phyloP scores from a whole-genome alignment of 2,888 invertebrate species.

The Dorcus hopei region DNA sequence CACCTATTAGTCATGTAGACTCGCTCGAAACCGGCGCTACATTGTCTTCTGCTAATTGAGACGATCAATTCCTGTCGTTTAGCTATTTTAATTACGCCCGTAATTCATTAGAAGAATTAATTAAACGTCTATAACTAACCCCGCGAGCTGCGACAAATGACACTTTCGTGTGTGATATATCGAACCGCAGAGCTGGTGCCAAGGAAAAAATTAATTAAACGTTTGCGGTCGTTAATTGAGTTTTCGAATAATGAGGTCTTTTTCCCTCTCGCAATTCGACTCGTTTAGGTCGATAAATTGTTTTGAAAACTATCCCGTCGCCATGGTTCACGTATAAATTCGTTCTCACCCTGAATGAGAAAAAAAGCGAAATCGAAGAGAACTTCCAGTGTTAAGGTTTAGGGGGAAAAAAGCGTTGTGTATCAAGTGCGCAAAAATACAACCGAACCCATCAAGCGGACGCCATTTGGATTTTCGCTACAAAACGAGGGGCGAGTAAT shows the following conservation, averaged over 20 bases:
- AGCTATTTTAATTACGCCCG: constrained; percentile 39
- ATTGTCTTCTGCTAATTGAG: constrained; percentile 44
- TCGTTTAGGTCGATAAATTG: too few species aligned
- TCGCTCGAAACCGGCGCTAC: constrained; percentile 31
- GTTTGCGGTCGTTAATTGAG: background rate
- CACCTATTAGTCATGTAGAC: constrained; percentile 39
- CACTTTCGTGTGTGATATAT: constrained; percentile 2
- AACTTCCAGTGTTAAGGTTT: background rate
- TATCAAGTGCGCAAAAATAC: constrained; percentile 17
- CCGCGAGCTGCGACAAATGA: constrained; percentile 4
- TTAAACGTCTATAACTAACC: constrained; percentile 30
- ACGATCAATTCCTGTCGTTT: constrained; percentile 46
- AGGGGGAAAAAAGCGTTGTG: constrained; percentile 12
- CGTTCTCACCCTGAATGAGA: background rate
- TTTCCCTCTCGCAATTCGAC: background rate
- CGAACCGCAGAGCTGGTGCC: background rate
- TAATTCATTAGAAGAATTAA: constrained; percentile 35
- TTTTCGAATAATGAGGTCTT: background rate
- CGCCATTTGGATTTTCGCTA: constrained; percentile 42
- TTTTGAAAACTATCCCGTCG: too few species aligned
- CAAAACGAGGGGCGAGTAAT: constrained; percentile 50
- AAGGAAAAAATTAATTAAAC: constrained; percentile 1
- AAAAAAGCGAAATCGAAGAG: background rate
- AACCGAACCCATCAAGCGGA: constrained; percentile 35
- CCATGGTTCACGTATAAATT: too few species aligned